A percentile compares a stretch with the other conserved stretches of the same genome.
These are phyloP conservation scores for Phocides pigmalion DNA, from an alignment of 1,140 invertebrate species.

Conservation along the genomic window DNA sequence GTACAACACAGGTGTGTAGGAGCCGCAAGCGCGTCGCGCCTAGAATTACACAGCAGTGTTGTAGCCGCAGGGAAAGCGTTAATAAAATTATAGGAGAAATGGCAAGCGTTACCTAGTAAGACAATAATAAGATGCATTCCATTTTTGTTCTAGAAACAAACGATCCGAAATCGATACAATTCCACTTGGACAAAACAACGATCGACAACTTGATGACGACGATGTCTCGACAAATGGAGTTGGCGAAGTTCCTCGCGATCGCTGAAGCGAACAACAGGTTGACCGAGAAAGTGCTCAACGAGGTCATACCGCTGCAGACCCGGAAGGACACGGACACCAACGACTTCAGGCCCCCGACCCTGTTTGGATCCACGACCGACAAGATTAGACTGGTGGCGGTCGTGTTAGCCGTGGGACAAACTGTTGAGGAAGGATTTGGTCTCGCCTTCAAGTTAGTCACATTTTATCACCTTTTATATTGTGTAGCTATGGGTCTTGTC, in stretches of 20 bases:
- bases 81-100: too few relatives aligned
- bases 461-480: too few relatives aligned
- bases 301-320: constrained; percentile 65
- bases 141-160: constrained; percentile 65
- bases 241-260: constrained; percentile 86
- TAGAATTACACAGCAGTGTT: too few relatives aligned
- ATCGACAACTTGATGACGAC: constrained; percentile 89
- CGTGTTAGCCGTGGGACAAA: constrained; percentile 86
- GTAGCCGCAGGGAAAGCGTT: too few relatives aligned
- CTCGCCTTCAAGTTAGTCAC: constrained; percentile 86
- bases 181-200: constrained; percentile 87
- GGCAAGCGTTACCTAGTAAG: too few relatives aligned
- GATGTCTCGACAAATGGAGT: constrained; percentile 87
- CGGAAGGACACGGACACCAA: constrained; percentile 64
- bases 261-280: constrained; percentile 84
- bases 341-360: constrained; percentile 84
- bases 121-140: too few relatives aligned
- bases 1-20: too few relatives aligned
- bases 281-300: constrained; percentile 61
- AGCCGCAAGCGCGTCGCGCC: too few relatives aligned
- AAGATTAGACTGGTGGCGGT: constrained; percentile 87
- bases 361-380: constrained; percentile 87
- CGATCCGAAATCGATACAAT: constrained; percentile 82
- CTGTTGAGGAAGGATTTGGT: constrained; percentile 88
- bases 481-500: too few relatives aligned